Evolutionary conservation across 2,113 vertebrate genomes (phyloP), one percentile per base, ranked within the genome.

Genomic region (Myiagra hebetior): DNA sequence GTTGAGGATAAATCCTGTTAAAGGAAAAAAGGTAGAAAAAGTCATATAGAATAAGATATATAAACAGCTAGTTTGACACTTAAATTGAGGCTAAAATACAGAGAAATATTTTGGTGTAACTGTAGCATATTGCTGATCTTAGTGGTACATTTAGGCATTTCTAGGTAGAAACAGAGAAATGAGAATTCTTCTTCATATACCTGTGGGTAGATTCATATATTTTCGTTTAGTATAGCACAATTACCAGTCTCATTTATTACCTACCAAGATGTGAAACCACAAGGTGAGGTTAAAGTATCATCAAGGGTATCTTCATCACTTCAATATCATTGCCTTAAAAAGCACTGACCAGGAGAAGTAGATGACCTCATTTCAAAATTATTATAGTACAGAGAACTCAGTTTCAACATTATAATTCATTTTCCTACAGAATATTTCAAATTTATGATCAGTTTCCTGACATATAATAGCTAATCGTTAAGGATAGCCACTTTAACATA

Each of bases 311-410:
- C 98, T 98, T 98, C 98, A 99, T 99, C 99, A 99, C 98, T 99
- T 99, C 98, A 98, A 92, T 99, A 99, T 99, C 98, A 99, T 97
- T 98, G 98, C 98, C 98, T 98, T 98, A 97, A 99, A 98, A 99
- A 98, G 98, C 98, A 98, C 96, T 99, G 99, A 99, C 98, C 99
- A 98, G 97, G 95, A 98, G 97, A 97, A 98, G 98, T 89, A 97
- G 97, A 97, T 98, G 98, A 99, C 98, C 98, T 99, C 98, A 98
- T 98, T 97, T 97, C 98, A 98, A 98, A 99, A 98, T 98, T 98
- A 98, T 98, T 98, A 98, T 96, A 97, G 98, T 96, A 96, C 98
- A 98, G 97, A 98, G 98, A 98, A 99, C 98, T 98, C 96, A 98
- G 98, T 98, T 98, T 98, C 97, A 97, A 98, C 97, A 97, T 98